Conservation (phyloP, 2,797 vertebrate genomes). For the Chelmon rostratus region DNA sequence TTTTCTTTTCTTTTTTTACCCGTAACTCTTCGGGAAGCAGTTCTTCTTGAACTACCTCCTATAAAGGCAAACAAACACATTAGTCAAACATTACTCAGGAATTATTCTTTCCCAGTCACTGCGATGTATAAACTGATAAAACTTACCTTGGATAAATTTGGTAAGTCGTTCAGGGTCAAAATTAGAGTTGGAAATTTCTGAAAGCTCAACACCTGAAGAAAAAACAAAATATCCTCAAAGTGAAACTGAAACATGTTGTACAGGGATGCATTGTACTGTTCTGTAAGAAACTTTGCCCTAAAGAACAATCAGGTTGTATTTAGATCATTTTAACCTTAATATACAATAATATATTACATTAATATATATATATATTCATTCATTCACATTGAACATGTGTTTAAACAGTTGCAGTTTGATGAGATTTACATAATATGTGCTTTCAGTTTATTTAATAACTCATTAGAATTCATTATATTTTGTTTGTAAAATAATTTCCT, state of each 20-base stretch:
- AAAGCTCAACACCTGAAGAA: conserved; percentile 58
- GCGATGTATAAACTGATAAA: background rate
- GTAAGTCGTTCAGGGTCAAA: conserved; percentile 83
- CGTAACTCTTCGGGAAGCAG: conserved; percentile 46
- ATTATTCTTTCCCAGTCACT: conserved; percentile 1
- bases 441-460: background rate
- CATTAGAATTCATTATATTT: background rate
- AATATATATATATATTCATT: too few species aligned
- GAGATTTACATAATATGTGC: background rate
- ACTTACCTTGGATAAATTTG: conserved; percentile 88
- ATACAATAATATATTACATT: too few species aligned
- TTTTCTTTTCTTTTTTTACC: conserved; percentile 68
- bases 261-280: background rate
- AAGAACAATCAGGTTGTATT: background rate
- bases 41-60: conserved; percentile 66
- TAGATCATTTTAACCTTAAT: background rate
- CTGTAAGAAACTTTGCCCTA: background rate
- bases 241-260: background rate
- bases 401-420: background rate
- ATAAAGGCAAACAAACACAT: conserved; percentile 59
- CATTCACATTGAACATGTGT: background rate
- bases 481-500: background rate
- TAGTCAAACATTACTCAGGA: conserved; percentile 35
- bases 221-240: conserved; percentile 4
- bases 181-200: conserved; percentile 59